Evolutionary conservation across 2,113 vertebrate species (phyloP), one percentile per base, ranked within the genome.

Genomic region (Atrichornis clamosus): DNA sequence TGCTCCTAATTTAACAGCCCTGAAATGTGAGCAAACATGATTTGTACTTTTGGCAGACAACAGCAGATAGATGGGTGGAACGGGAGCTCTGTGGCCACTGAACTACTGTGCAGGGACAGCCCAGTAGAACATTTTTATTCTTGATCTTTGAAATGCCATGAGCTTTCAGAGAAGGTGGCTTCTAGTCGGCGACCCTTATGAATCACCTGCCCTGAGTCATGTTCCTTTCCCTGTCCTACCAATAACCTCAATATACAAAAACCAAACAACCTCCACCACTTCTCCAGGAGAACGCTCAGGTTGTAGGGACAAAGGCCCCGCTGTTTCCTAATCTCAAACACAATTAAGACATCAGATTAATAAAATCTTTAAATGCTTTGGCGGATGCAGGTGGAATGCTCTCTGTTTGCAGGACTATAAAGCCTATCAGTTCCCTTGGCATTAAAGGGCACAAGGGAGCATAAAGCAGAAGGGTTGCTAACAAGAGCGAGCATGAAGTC

Each of bases 281-380:
- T 95, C 87, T 93, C 46, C 75, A 90, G 90, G 67, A 91, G 83
- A 86, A 72, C 88, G 91, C 67, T 84, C 28, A 70, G 50, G 78
- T 75, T 63, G 9, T 17, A 37, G 20, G 91, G 95, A 98, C 96
- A 97, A 97, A 97, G 90, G 52, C 84, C 70, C 33, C 87, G 65
- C 81, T 98, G 93, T 98, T 97, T 93, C 82, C 80, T 95, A 95
- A 97, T 94, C 96, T 96, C 80, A 78, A 50, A 95, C 95, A 91
- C 96, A 98, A 97, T 96, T 95, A 97, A 97, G 84, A 93, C 96
- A 97, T 95, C 80, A 91, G 95, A 96, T 96, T 95, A 96, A 97
- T 96, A 97, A 96, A 96, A 97, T 94, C 90, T 97, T 97, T 96
- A 94, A 96, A 97, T 98, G 89, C 97, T 92, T 95, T 96, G 83